Evolutionary conservation across 1,140 invertebrate genomes (phyloP).

Genomic region (Bombus confusus): DNA sequence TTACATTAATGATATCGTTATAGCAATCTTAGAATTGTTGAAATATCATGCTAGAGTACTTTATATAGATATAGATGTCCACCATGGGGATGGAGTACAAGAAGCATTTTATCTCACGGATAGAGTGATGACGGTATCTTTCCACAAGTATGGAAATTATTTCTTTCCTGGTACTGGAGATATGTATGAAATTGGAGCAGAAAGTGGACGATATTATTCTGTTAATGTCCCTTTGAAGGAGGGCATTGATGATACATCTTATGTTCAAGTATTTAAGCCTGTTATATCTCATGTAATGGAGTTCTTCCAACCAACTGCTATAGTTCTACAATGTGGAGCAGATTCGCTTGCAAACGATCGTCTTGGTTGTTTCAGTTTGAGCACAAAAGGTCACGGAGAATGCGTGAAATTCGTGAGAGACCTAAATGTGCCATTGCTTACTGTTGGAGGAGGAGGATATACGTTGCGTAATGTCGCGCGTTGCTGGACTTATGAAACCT

Average conservation of each 20-base stretch:
- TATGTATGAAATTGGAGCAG: slow-evolving; percentile 98
- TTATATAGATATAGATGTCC: slow-evolving; percentile 99
- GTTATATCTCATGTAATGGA: slow-evolving; percentile 97
- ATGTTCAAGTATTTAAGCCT: slow-evolving; percentile 96
- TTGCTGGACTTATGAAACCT: slow-evolving; percentile 99
- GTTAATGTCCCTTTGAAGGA: slow-evolving; percentile 98
- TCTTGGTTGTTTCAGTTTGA: slow-evolving; percentile 94
- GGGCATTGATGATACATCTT: slow-evolving; percentile 97
- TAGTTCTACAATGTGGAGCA: slow-evolving; percentile 98
- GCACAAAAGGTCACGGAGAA: slow-evolving; percentile 96
- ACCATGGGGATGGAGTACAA: slow-evolving; percentile 99
- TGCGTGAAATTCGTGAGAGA: slow-evolving; percentile 98
- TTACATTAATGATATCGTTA: slow-evolving; percentile 99
- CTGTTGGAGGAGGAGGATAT: slow-evolving; percentile 98
- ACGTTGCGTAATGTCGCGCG: slow-evolving; percentile 98
- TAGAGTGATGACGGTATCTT: slow-evolving; percentile 99
- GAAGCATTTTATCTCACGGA: slow-evolving; percentile 99
- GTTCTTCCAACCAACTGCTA: slow-evolving; percentile 97
- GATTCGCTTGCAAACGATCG: slow-evolving; percentile 98
- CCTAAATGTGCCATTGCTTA: slow-evolving; percentile 95
- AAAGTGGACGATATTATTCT: slow-evolving; percentile 96
- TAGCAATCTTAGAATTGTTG: slow-evolving; percentile 97
- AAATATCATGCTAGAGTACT: slow-evolving; percentile 97
- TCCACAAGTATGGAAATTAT: slow-evolving; percentile 99
- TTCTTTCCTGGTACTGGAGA: slow-evolving; percentile 99